Conservation (phyloP, 2,113 vertebrate species). For the Myotis davidii region DNA sequence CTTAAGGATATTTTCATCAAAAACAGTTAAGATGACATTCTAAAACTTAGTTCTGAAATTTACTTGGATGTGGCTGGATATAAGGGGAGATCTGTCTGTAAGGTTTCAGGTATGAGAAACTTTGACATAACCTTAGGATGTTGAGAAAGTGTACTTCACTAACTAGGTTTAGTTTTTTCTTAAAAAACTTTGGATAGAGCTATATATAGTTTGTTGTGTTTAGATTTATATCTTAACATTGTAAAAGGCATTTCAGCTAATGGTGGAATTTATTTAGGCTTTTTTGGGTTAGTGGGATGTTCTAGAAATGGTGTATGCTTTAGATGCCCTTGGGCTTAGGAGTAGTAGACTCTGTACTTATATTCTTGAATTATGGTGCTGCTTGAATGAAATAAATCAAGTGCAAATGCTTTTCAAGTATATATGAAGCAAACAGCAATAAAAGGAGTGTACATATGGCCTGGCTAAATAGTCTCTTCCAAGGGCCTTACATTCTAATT, state of each 20-base stretch:
- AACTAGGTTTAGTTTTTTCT: neutral
- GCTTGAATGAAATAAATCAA: neutral
- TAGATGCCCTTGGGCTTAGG: neutral
- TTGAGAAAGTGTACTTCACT: neutral
- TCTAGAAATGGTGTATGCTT: neutral
- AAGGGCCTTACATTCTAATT: constrained; percentile 25
- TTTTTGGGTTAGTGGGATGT: constrained; percentile 3
- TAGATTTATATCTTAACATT: constrained; percentile 22
- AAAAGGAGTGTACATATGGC: neutral
- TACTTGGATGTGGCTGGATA: neutral
- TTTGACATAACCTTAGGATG: neutral
- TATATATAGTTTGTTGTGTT: neutral
- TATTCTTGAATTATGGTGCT: neutral
- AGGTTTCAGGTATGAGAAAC: neutral
- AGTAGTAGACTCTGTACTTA: neutral
- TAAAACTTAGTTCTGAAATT: neutral
- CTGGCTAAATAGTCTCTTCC: neutral
- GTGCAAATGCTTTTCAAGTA: neutral
- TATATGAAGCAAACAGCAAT: neutral
- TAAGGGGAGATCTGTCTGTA: neutral
- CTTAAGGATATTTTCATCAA: constrained; percentile 8
- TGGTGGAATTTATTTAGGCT: constrained; percentile 34
- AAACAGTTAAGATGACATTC: constrained; percentile 12
- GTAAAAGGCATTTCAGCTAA: constrained; percentile 15
- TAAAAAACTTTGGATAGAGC: neutral